Conservation (phyloP, 2,797 vertebrate genomes). For the Cossypha heuglini region DNA sequence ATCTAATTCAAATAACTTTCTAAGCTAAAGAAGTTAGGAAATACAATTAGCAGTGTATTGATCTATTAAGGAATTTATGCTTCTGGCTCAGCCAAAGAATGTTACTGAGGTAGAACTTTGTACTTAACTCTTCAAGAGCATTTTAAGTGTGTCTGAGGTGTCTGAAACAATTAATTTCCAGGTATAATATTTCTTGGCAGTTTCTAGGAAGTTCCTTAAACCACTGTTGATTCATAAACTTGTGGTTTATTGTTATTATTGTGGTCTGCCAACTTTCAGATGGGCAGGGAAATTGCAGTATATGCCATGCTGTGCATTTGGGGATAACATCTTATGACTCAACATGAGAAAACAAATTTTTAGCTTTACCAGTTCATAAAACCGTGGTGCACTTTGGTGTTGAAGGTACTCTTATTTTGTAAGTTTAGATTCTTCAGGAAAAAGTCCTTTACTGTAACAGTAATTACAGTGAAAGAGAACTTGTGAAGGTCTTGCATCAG, state of each 20-base stretch:
- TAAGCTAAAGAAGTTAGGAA: not conserved
- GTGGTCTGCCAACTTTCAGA: not conserved
- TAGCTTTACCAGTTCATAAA: not conserved
- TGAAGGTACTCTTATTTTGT: not conserved
- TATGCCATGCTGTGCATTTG: not conserved
- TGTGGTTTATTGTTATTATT: not conserved
- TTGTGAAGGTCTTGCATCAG: accelerated
- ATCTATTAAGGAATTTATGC: not conserved
- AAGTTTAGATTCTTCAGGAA: not conserved
- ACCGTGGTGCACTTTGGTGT: not conserved
- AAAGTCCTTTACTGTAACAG: not conserved
- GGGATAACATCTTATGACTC: not conserved
- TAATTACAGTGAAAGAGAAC: not conserved
- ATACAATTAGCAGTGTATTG: not conserved
- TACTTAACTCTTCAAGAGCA: not conserved
- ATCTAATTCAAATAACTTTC: not conserved
- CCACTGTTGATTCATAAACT: not conserved
- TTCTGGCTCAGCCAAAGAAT: not conserved
- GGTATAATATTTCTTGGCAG: not conserved
- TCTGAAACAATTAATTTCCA: not conserved
- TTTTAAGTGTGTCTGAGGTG: not conserved
- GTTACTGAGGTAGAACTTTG: not conserved
- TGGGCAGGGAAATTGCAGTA: not conserved
- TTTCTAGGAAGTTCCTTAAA: not conserved
- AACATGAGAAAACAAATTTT: not conserved